Conservation (phyloP, 2,113 vertebrate species). For the Cheirogaleus medius region DNA sequence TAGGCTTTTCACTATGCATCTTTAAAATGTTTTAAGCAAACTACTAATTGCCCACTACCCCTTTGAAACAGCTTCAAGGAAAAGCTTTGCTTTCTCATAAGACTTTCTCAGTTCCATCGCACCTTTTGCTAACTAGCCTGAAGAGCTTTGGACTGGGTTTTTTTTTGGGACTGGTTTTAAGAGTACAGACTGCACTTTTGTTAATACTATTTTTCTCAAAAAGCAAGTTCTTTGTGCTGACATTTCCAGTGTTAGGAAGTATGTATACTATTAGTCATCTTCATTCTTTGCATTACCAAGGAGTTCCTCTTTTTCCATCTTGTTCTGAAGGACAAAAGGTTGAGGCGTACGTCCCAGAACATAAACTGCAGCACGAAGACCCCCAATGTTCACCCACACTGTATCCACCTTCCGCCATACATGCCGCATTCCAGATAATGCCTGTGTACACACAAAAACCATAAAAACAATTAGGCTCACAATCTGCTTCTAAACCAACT, state of each 20-base stretch:
- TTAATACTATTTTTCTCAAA: constrained; percentile 21
- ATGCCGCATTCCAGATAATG: constrained; percentile 91
- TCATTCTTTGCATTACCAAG: constrained; percentile 66
- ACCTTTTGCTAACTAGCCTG: neutral
- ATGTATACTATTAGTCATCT: neutral
- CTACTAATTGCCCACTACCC: neutral
- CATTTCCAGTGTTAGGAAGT: constrained; percentile 30
- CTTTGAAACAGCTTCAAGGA: neutral
- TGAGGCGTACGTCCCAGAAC: constrained; percentile 90
- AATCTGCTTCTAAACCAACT: neutral
- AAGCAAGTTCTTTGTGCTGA: neutral
- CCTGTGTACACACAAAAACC: constrained; percentile 83
- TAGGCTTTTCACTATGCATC: neutral
- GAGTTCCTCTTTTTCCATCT: constrained; percentile 67
- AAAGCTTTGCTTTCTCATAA: neutral
- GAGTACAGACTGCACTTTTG: neutral
- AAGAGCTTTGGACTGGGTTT: neutral
- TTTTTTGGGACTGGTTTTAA: neutral
- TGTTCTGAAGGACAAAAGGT: constrained; percentile 80
- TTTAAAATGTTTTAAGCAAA: constrained; percentile 25
- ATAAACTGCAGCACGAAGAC: constrained; percentile 96
- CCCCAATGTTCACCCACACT: constrained; percentile 97
- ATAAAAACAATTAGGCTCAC: neutral
- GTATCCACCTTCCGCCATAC: constrained; percentile 93
- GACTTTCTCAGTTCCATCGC: neutral